These are phyloP conservation scores for Drosophila subobscura DNA, from an alignment of 1,140 invertebrate species.

Conservation along the genomic window DNA sequence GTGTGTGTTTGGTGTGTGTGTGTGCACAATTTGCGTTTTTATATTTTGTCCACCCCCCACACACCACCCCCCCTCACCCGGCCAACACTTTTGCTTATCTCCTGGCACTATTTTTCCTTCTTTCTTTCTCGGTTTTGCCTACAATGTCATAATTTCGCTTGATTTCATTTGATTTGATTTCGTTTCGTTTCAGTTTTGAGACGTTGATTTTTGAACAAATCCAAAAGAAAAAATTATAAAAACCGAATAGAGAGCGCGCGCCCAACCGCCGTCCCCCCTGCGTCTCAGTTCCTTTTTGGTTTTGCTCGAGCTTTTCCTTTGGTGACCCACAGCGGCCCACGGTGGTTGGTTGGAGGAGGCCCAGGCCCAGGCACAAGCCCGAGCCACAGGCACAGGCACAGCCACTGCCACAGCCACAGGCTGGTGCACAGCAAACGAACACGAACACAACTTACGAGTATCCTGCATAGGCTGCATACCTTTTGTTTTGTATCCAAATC, in stretches of 20 bases:
- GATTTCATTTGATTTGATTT: constrained; percentile 28
- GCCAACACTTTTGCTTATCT: no score
- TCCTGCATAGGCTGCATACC: constrained; percentile 66
- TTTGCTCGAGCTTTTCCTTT: constrained; percentile 11
- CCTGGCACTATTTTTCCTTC: constrained; percentile 1
- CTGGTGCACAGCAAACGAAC: neutral
- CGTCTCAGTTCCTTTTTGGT: constrained; percentile 2
- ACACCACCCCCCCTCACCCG: neutral
- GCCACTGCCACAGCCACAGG: constrained; percentile 1
- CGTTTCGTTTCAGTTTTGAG: constrained; percentile 76
- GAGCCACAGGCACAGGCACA: neutral
- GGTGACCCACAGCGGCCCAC: neutral
- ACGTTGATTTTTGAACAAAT: constrained; percentile 69
- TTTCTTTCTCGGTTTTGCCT: constrained; percentile 35
- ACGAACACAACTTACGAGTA: neutral
- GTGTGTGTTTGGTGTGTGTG: constrained; percentile 6
- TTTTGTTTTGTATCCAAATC: constrained; percentile 81
- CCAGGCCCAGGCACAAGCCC: neutral
- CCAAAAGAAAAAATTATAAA: constrained; percentile 18
- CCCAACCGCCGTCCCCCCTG: no score
- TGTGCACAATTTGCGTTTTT: constrained; percentile 49
- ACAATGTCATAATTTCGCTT: constrained; percentile 61
- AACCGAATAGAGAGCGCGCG: neutral
- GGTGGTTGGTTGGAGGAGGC: neutral
- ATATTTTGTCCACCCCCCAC: constrained; percentile 34